These are phyloP conservation scores for Channa maculata DNA, from an alignment of 2,113 vertebrate genomes.

Conservation along the genomic window DNA sequence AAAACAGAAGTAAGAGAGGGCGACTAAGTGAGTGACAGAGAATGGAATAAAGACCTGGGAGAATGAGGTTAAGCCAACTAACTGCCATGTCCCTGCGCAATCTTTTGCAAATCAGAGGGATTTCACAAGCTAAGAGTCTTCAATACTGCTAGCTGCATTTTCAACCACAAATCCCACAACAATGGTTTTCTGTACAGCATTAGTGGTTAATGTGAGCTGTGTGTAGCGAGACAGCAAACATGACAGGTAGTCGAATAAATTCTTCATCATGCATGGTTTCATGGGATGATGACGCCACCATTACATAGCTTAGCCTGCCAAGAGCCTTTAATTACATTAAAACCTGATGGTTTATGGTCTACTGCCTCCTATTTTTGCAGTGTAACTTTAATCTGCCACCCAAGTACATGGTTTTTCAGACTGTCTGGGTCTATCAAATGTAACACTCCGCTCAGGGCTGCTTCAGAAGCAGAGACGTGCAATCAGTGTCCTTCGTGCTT, in stretches of 20 bases:
- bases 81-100: conserved; percentile 36
- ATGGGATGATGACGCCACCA: conserved; percentile 33
- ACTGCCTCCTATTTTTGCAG: conserved; percentile 48
- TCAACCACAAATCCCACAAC: conserved; percentile 54
- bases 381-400: conserved; percentile 65
- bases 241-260: conserved; percentile 62
- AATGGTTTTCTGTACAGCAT: conserved; percentile 33
- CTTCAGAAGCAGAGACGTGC: conserved; percentile 67
- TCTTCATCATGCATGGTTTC: conserved; percentile 59
- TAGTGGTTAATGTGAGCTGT: conserved; percentile 31
- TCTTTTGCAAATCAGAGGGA: conserved; percentile 27
- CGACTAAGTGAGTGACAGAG: conserved; percentile 17
- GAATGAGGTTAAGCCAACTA: conserved; percentile 21
- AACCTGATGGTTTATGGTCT: conserved; percentile 63
- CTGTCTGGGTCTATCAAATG: conserved; percentile 66
- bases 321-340: conserved; percentile 52
- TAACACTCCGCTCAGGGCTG: conserved; percentile 42
- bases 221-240: conserved; percentile 58
- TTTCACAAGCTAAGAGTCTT: conserved; percentile 23
- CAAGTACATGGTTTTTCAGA: conserved; percentile 58
- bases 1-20: conserved; percentile 39
- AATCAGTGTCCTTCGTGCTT: conserved; percentile 68
- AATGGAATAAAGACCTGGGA: not conserved
- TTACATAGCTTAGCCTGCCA: conserved; percentile 52
- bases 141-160: conserved; percentile 14